Base-by-base conservation (phyloP, 2,797 vertebrate genomes). In the Balearica regulorum region DNA sequence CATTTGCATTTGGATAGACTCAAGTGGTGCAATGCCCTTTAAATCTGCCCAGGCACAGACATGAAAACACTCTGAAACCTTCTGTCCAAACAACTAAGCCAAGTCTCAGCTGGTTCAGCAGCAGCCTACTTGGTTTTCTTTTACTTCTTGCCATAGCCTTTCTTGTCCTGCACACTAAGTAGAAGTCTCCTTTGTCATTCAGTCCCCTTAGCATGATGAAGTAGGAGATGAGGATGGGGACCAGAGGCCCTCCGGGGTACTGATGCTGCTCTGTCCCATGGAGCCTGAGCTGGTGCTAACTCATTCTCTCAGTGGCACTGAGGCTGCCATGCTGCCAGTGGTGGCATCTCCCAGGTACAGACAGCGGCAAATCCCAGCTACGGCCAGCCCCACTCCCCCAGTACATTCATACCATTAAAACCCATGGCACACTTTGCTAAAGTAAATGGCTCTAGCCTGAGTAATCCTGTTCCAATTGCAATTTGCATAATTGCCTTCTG, bases 401-500 rank as follows among this genome's bases (percentile, higher is more conserved):
- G 96, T 94, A 94, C 79, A 51, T n/a, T 94, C 69, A 60, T 77
- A 69, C 88, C 72, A 89, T 89, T 91, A 83, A 93, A 93, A 77
- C 68, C 75, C 21, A 22, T 10, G 96, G 88, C 85, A 35, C 14
- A 9, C 75, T 95, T 91, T 94, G 62, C 85, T 87, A 24, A 87
- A 91, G 71, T 68, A 70, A 93, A 90, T 39, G 86, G 90, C 79
- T 96, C 58, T 73, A 95, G 69, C 82, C 79, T 48, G 96, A 94
- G 92, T 96, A 84, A 96, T 96, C 95, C 80, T 33, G 77, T 94
- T 97, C 96, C 94, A 96, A 85, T 69, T 31, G 68, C 46, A 73
- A 97, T 97, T 96, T 96, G 91, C 93, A 95, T 97, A 96, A 96
- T 97, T 96, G 75, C 94, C 64, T 94, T 85, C 87, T 96, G 93